Evolutionary conservation across 1,140 invertebrate genomes (phyloP).

Genomic region (Popillia japonica): DNA sequence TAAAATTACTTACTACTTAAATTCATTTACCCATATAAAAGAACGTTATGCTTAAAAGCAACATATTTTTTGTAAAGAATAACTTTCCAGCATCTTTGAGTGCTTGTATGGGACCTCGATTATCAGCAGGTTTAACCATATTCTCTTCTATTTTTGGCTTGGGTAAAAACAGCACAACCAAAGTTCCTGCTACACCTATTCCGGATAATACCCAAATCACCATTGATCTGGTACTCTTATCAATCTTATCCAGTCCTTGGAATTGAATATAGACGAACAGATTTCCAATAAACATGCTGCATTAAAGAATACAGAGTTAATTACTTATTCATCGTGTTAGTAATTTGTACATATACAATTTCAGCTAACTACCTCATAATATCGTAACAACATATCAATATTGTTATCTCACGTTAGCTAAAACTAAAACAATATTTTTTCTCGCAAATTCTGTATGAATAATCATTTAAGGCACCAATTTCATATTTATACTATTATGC

Average conservation of each 20-base stretch:
- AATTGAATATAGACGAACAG: conserved; percentile 93
- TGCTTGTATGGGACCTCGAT: conserved; percentile 70
- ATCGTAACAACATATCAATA: no score
- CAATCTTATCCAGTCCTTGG: conserved; percentile 74
- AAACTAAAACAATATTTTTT: no score
- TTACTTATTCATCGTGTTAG: no score
- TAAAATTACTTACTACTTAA: background rate
- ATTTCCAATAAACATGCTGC: conserved; percentile 91
- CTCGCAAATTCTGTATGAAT: no score
- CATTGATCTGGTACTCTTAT: conserved; percentile 70
- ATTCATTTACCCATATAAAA: conserved; percentile 81
- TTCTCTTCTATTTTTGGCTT: conserved; percentile 63
- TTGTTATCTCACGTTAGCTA: no score
- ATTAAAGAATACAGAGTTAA: conserved; percentile 56
- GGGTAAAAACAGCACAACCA: conserved; percentile 73
- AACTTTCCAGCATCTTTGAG: conserved; percentile 78
- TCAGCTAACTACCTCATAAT: no score
- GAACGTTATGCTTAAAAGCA: conserved; percentile 85
- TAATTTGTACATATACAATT: no score
- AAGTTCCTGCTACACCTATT: conserved; percentile 73
- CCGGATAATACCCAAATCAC: conserved; percentile 80
- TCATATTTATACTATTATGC: no score
- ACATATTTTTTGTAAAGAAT: conserved; percentile 84
- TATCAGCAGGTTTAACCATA: conserved; percentile 66
- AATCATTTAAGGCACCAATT: no score